Evolutionary conservation across 2,797 vertebrate species (phyloP), one percentile per base, ranked within the genome.

Genomic region (Merluccius polli): DNA sequence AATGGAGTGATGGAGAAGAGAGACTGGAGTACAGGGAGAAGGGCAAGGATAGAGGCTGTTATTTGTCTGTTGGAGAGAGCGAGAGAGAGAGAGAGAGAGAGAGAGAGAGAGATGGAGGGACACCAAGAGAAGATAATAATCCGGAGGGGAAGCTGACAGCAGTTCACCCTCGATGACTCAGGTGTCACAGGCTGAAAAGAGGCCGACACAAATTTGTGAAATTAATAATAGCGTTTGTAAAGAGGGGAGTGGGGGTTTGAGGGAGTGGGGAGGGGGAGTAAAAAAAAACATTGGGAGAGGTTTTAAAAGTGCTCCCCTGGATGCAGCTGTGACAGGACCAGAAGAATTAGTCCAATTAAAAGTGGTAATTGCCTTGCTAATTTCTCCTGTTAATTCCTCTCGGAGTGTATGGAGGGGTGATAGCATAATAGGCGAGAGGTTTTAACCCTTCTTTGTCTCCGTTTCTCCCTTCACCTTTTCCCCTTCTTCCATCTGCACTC

Each of bases 291-390:
- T 77, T 75, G 70, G 7, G 72, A 75, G 74, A 84, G 44, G 81
- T 81, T 80, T 88, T 87, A 76, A 88, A 87, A 79, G 82, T 88
- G 82, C 81, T 86, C 82, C 83, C 84, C 85, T 84, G 86, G 92
- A 93, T 94, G 90, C 91, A 92, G 91, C 91, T 91, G 89, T 94
- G 93, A 94, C 93, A 94, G 89, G 88, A 88, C 87, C 87, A 87
- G 87, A 90, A 92, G 90, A 94, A 93, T 92, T 93, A 92, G 89
- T 92, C 91, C 91, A 95, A 94, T 94, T 94, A 93, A 94, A 93
- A 92, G 90, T 93, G 90, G 87, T 95, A 94, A 94, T 95, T 94
- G 90, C 93, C 90, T 92, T 87, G 88, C 90, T 93, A 94, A 95
- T 95, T 95, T 91, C 90, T 92, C 88, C 89, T 89, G 89, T 92